These are phyloP conservation scores for Ptychochromis oligacanthus DNA, from an alignment of 2,113 vertebrate genomes.

Conservation along the genomic window DNA sequence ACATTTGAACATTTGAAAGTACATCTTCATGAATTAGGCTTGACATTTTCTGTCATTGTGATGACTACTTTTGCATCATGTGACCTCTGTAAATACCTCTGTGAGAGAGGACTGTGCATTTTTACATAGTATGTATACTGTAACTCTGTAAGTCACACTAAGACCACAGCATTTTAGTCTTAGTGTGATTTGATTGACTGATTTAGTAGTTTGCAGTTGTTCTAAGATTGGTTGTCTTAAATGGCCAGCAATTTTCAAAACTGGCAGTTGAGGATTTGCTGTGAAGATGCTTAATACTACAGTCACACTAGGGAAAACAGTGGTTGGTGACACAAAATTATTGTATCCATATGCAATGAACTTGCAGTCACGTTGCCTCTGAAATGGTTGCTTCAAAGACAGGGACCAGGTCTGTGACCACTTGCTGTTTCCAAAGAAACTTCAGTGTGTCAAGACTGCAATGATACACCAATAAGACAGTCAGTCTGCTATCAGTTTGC, in stretches of 20 bases:
- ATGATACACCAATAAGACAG: not conserved
- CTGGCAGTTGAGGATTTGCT: not conserved
- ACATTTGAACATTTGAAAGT: no score
- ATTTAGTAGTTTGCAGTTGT: not conserved
- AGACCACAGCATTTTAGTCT: not conserved
- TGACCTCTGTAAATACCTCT: not conserved
- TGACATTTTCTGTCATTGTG: conserved; percentile 2
- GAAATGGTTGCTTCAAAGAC: not conserved
- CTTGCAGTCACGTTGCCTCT: not conserved
- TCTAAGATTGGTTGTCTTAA: not conserved
- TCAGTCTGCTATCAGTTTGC: not conserved
- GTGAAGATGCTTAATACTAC: not conserved
- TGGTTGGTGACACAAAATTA: not conserved
- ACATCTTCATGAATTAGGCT: conserved; percentile 13
- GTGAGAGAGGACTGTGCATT: not conserved
- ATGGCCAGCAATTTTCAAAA: not conserved
- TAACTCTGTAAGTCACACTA: not conserved
- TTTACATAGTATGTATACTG: not conserved
- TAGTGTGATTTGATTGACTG: not conserved
- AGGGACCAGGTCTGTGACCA: not conserved
- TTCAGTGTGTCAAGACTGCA: no score
- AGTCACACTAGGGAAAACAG: not conserved
- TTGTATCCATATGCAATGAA: not conserved
- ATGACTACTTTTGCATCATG: not conserved
- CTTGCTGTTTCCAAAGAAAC: not conserved